Base-by-base conservation (phyloP, 1,140 invertebrate genomes). In the Panulirus ornatus region DNA sequence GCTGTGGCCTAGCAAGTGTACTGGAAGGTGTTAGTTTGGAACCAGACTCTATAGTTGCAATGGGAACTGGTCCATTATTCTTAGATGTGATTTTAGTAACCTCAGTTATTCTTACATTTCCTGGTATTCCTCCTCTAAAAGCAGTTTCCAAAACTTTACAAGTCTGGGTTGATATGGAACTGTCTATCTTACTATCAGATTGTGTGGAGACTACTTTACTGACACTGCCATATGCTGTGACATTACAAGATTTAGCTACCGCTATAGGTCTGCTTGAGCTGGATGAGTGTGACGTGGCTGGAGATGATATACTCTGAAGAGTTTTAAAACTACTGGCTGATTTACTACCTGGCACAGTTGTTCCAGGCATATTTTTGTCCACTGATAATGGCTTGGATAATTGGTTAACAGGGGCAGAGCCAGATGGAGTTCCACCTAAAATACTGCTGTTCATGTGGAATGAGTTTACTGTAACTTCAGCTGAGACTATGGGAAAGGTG, bases 61-160 rank as follows among this genome's bases (percentile, higher is more conserved):
- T 44, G 36, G 70, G 44, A 27, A 86, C 71, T 76, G 84, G 71
- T 30, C 42, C 84, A 76, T 40, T 86, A 44, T 40, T 76, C 47
- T 58, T 86, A 30, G 16, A 27, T 54, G n/a, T 51, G 58, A 66
- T 27, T 66, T 66, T 66, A 30, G 47, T 3, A 2, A 54, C 30
- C 47, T 86, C 84, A 1, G 84, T 58, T 54, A 86, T 76, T 76
- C 51, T 86, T 16, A 84, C 34, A 84, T 84, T 84, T n/a, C 81
- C 81, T 40, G 81, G 54, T 42, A 70, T 84, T 40, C 81, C 81
- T 42, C 81, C 63, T 70, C 34, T 84, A 36, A 84, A 42, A 63
- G 81, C 51, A n/a, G 58, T 63, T 66, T 84, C 81, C 16, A 84
- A 27, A 36, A 84, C 81, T 84, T 63, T 84, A 70, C 34, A 84